Base-by-base conservation (phyloP, 2,113 vertebrate species). In the Panthera uncia region DNA sequence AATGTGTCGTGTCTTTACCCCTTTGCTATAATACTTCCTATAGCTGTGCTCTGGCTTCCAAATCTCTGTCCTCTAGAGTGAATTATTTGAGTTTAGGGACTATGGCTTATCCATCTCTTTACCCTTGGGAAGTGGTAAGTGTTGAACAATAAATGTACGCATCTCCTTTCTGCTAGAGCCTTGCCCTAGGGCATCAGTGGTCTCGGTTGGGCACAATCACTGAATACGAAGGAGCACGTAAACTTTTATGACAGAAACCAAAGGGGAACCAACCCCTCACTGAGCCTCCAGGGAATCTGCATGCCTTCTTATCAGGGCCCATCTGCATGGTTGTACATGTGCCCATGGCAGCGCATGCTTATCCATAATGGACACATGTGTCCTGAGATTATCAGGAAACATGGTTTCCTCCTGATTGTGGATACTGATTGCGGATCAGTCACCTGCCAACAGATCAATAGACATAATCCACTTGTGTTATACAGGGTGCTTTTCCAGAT, bases 321-420 rank as follows among this genome's bases (percentile, higher is more conserved):
- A 1, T 15, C 2, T 12, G 1, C 57, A 16, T 13, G 12, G n/a
- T 15, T 5, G 0, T n/a, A 1, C 23, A 0, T 9, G 48, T 92
- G 74, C 14, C 41, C 52, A 11, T 1, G 2, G n/a, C 27, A 36
- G 15, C 25, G 1, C 19, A 3, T 29, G 4, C 15, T 8, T 25
- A 7, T 36, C 55, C 13, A 2, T 57, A 16, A 14, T 7, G 14
- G 57, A 41, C 45, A 29, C 23, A 0, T 3, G 16, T 18, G 85
- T 86, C 74, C 45, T 3, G 3, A 41, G 45, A 50, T 25, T 36
- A 10, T 57, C 25, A 13, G n/a, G 38, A 55, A 52, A 36, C 48
- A 3, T 3, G 50, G 6, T 61, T 89, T 92, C 68, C n/a, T 84
- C 16, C 33, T 11, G 1, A 2, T n/a, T 65, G 29, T 65, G 33